phyloP scores from a whole-genome alignment of 2,797 vertebrate genomes.

The Parotocinclus haroldoi region DNA sequence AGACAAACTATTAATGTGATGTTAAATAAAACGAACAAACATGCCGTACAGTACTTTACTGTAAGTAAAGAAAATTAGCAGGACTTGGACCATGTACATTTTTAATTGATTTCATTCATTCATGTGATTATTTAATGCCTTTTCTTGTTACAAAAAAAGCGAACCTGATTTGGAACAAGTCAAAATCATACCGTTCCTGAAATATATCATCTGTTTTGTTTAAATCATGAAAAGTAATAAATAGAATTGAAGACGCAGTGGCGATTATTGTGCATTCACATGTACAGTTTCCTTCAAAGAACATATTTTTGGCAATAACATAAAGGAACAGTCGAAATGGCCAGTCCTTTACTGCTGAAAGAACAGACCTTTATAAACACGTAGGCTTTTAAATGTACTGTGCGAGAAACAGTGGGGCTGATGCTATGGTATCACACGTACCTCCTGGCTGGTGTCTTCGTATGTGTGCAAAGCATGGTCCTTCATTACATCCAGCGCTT shows the following conservation, averaged over 20 bases:
- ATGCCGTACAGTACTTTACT: too few species aligned
- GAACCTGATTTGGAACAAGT: background rate
- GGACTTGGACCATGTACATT: too few species aligned
- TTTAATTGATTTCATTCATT: conserved; percentile 20
- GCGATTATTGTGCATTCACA: conserved; percentile 54
- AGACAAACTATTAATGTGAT: too few species aligned
- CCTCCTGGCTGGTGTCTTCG: too few species aligned
- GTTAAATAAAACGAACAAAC: too few species aligned
- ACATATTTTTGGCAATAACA: conserved; percentile 59
- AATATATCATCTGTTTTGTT: conserved; percentile 15
- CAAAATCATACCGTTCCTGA: conserved; percentile 2
- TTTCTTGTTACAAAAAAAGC: conserved; percentile 24
- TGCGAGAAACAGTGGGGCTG: conserved; percentile 12
- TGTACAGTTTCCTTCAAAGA: conserved; percentile 26
- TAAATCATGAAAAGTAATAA: conserved; percentile 32
- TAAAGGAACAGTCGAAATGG: background rate
- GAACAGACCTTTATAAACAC: background rate
- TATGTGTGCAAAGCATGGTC: conserved; percentile 8
- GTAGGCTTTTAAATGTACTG: background rate
- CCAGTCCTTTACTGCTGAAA: conserved; percentile 4
- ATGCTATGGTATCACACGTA: background rate
- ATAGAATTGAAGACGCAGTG: conserved; percentile 34
- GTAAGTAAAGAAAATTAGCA: too few species aligned
- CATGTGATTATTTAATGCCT: conserved; percentile 23
- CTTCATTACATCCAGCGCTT: conserved; percentile 5